Percentiles rank a stretch among this genome's conserved stretches.
These are phyloP conservation scores for Drosophila ustulata DNA, from an alignment of 2,888 invertebrate genomes.

Conservation along the genomic window DNA sequence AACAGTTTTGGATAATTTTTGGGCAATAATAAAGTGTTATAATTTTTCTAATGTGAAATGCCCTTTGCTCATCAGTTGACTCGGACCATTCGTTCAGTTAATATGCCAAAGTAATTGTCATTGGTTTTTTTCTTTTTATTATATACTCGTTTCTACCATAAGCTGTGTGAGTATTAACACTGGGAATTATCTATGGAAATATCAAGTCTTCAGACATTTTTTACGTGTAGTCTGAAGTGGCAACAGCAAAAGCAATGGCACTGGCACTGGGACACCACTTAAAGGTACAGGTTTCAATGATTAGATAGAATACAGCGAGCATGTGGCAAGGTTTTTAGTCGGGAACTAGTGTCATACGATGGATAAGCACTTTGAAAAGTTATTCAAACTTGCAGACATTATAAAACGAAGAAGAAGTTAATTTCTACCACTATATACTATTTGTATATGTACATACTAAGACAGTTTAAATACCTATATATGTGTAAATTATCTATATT, in stretches of 20 bases:
- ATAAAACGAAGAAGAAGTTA: slow-evolving; percentile 5
- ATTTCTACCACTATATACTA: background rate
- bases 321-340: slow-evolving; percentile 42
- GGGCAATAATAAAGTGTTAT: background rate
- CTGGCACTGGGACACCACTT: slow-evolving; percentile 45
- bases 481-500: slow-evolving; percentile 17
- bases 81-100: slow-evolving; percentile 3
- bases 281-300: slow-evolving; percentile 40
- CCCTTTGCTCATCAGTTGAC: slow-evolving; percentile 10
- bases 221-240: slow-evolving; percentile 41
- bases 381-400: slow-evolving; percentile 10
- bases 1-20: background rate
- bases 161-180: slow-evolving; percentile 2
- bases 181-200: slow-evolving; percentile 36
- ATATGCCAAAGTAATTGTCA: slow-evolving; percentile 14
- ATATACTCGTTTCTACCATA: background rate
- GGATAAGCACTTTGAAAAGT: slow-evolving; percentile 25
- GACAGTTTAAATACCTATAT: background rate
- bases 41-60: background rate
- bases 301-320: slow-evolving; percentile 58
- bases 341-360: slow-evolving; percentile 19
- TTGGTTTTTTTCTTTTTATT: slow-evolving; percentile 7
- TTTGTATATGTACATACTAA: background rate
- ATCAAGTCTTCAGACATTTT: slow-evolving; percentile 42
- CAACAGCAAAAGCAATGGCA: slow-evolving; percentile 9